Evolutionary conservation across 2,113 vertebrate species (phyloP), one percentile per base, ranked within the genome.

Genomic region (Cettia cetti): DNA sequence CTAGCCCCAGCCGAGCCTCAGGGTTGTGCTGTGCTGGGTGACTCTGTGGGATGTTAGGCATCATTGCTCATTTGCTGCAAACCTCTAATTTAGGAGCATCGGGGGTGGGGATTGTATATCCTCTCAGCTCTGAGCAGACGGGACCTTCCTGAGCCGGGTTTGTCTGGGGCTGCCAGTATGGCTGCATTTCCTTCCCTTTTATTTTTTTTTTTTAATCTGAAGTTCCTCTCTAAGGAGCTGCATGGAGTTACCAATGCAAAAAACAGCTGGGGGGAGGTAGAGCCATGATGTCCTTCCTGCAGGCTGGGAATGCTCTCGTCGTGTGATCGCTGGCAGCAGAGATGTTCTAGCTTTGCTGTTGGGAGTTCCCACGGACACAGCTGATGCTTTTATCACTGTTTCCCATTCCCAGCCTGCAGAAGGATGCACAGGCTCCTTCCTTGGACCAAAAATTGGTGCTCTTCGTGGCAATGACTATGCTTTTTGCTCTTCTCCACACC

Each of bases 271-370:
- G 6, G 19, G 17, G 15, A 70, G 39, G 28, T 1, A 3, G 39
- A 44, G 70, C 61, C 1, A 0, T 2, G 20, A 5, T 30, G 10
- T 40, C 40, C 18, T 63, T 57, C 39, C 52, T 0, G 0, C 4
- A 10, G 65, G 7, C 82, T n/a, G 35, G 44, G 37, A 63, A 54
- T 80, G 68, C 49, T 80, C 33, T 54, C 0, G 0, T 42, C 15
- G 6, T 2, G 1, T 13, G 75, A 45, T 13, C 0, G 0, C 2
- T 35, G 75, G 90, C 50, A 79, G 40, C 37, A 15, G 66, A 33
- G 74, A 17, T 74, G 60, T 21, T 56, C 50, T 44, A 20, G 53
- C 56, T 61, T 42, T 53, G 75, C 70, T 47, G 2, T 10, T 5
- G 3, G 71, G 56, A 50, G 53, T 53, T 68, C 33, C 68, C 39